Percentiles rank a stretch among this genome's conserved stretches.
These are phyloP conservation scores for Eupithecia insigniata DNA, from an alignment of 2,888 invertebrate species.

Conservation along the genomic window DNA sequence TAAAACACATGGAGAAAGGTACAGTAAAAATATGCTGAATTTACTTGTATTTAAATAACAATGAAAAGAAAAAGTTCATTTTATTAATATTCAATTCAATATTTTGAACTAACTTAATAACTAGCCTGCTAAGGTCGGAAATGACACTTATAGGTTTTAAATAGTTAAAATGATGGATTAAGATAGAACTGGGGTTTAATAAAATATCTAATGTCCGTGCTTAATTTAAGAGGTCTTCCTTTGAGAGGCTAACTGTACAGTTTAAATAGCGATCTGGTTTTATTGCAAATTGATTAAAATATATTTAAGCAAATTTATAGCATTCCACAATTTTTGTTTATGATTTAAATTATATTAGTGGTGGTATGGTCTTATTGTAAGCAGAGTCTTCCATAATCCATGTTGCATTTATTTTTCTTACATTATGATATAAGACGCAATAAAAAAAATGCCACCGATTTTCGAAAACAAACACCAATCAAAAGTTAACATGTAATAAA, in stretches of 20 bases:
- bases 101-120: neutral
- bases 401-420: slow-evolving; percentile 11
- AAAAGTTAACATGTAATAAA: neutral
- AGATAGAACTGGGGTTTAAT: neutral
- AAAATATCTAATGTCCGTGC: slow-evolving; percentile 8
- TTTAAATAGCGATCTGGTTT: slow-evolving; percentile 38
- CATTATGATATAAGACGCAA: too few relatives aligned
- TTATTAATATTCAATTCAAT: too few relatives aligned
- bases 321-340: slow-evolving; percentile 31
- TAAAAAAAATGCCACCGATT: slow-evolving; percentile 15
- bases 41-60: neutral
- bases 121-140: neutral
- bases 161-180: neutral
- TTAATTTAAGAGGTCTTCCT: slow-evolving; percentile 45
- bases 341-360: slow-evolving; percentile 23
- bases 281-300: neutral
- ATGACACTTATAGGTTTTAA: neutral
- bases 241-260: slow-evolving; percentile 45
- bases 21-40: slow-evolving; percentile 7
- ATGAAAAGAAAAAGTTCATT: neutral
- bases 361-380: slow-evolving; percentile 17
- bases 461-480: neutral
- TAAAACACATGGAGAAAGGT: slow-evolving; percentile 35
- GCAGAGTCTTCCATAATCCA: slow-evolving; percentile 30
- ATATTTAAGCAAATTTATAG: slow-evolving; percentile 20